Conservation (phyloP, 1,140 invertebrate species). For the Drosophila grimshawi region DNA sequence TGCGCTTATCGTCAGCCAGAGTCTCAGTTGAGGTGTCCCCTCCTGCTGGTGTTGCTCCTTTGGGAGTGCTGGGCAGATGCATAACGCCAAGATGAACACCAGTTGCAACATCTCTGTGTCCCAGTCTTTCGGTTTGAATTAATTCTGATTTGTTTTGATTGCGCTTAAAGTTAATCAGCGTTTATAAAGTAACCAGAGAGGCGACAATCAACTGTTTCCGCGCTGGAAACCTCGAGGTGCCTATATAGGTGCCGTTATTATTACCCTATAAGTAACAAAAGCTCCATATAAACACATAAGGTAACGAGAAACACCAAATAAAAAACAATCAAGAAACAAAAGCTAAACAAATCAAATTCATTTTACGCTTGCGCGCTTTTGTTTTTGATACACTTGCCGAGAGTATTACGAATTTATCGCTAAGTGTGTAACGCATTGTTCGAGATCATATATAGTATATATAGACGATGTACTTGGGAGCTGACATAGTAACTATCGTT, state of each 20-base stretch:
- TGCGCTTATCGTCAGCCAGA: constrained; percentile 81
- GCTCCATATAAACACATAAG: constrained; percentile 20
- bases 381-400: neutral
- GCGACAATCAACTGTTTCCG: constrained; percentile 34
- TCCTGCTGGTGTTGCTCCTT: constrained; percentile 16
- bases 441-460: too few species aligned
- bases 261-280: constrained; percentile 36
- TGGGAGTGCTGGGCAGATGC: constrained; percentile 1
- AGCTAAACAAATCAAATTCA: constrained; percentile 21
- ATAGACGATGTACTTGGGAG: too few species aligned
- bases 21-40: constrained; percentile 31
- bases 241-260: constrained; percentile 12
- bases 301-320: neutral
- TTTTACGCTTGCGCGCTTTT: constrained; percentile 10
- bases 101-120: constrained; percentile 33
- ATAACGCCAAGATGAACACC: constrained; percentile 39
- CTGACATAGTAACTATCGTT: neutral
- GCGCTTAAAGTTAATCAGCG: constrained; percentile 61
- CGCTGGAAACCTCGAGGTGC: constrained; percentile 10
- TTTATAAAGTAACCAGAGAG: constrained; percentile 26
- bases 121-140: constrained; percentile 42
- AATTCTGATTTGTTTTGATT: constrained; percentile 61
- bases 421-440: constrained; percentile 1
- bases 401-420: neutral
- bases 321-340: neutral